These are phyloP conservation scores for Delichon dasypus DNA, from an alignment of 2,797 vertebrate genomes.

Conservation along the genomic window DNA sequence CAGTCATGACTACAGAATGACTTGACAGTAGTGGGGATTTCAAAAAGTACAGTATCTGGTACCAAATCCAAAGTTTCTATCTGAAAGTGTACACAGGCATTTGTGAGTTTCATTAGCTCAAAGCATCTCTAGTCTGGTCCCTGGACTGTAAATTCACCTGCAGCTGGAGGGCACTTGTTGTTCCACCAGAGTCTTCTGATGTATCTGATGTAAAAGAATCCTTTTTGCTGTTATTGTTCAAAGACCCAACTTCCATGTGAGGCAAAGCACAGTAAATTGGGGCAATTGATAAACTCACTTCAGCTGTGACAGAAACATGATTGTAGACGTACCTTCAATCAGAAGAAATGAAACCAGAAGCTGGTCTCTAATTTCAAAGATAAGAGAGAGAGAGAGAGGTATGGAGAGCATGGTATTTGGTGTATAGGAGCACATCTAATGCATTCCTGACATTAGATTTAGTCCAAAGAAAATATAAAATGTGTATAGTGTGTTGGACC, in stretches of 20 bases:
- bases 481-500: background rate
- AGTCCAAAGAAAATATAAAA: background rate
- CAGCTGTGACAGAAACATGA: background rate
- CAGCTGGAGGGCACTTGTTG: background rate
- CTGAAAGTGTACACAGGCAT: background rate
- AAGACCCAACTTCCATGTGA: background rate
- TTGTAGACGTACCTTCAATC: background rate
- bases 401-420: background rate
- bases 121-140: background rate
- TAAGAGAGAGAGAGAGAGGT: background rate
- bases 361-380: background rate
- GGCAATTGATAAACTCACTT: background rate
- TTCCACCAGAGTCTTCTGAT: background rate
- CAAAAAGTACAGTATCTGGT: background rate
- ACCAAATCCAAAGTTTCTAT: background rate
- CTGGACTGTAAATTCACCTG: background rate
- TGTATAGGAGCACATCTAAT: background rate
- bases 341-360: background rate
- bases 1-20: background rate
- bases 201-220: background rate
- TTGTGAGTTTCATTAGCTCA: background rate
- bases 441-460: background rate
- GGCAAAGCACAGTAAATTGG: background rate
- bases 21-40: background rate
- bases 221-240: background rate